phyloP scores from a whole-genome alignment of 2,888 invertebrate genomes.

The Drosophila testacea region DNA sequence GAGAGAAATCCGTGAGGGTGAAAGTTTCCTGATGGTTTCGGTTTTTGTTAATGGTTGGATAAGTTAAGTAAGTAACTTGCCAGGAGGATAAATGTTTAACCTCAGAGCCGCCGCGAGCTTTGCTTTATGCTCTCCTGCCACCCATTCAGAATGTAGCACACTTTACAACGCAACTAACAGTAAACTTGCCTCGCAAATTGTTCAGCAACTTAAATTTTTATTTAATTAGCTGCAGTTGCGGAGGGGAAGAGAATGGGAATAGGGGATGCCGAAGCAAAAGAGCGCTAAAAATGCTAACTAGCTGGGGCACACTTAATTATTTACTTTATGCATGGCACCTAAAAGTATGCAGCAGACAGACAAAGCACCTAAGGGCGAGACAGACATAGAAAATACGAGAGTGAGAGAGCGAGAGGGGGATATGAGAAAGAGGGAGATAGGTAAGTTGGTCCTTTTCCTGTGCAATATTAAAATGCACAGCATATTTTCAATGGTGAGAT shows the following conservation, averaged over 20 bases:
- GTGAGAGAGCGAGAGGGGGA: background rate
- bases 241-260: no score
- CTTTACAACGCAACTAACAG: conserved; percentile 31
- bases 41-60: conserved; percentile 25
- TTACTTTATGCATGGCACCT: conserved; percentile 78
- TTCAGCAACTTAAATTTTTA: conserved; percentile 72
- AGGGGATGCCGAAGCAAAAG: conserved; percentile 35
- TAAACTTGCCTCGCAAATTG: conserved; percentile 63
- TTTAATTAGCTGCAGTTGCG: conserved; percentile 63
- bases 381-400: background rate
- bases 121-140: conserved; percentile 21
- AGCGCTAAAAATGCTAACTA: conserved; percentile 63
- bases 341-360: conserved; percentile 65
- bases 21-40: conserved; percentile 4
- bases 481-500: conserved; percentile 72
- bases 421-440: background rate
- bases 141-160: conserved; percentile 14
- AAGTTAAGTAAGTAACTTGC: conserved; percentile 31
- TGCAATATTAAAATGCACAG: conserved; percentile 72
- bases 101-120: conserved; percentile 27
- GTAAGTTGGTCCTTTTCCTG: conserved; percentile 18
- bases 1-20: background rate
- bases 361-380: conserved; percentile 30
- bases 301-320: conserved; percentile 74
- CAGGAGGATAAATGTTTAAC: conserved; percentile 40